Base-by-base conservation (phyloP, 2,113 vertebrate species). In the Calonectris borealis region DNA sequence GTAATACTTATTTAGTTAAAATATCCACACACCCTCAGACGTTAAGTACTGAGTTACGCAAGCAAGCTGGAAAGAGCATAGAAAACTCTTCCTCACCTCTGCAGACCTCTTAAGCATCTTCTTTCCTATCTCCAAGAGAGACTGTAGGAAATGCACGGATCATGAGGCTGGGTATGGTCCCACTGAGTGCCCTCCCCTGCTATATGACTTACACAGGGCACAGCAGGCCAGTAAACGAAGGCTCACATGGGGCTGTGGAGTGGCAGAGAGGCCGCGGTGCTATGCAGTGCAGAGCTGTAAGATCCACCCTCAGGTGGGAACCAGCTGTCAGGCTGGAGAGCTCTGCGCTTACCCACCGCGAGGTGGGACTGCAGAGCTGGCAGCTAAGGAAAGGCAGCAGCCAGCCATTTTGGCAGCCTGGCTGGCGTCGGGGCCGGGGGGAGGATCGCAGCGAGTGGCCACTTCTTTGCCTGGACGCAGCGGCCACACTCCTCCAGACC, bases 191-290 rank as follows among this genome's bases (percentile, higher is more conserved):
- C 42, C 34, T 40, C 31, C 40, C 70, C 26, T 38, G 9, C 38
- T 46, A 1, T 0, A 1, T 1, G 29, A 34, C n/a, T 36, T 25
- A 7, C 0, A 6, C 4, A 1, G 4, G 46, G 34, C 32, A 10
- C 0, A 64, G n/a, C 0, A 22, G 62, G 29, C 10, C 55, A 31
- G 15, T 0, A 51, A 31, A 10, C 1, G 14, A 25, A 13, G 7
- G 52, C 51, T 34, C 8, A 3, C 2, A 2, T 1, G 11, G 61
- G 75, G 38, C 66, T 36, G 22, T 24, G 57, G 66, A 18, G 18
- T 1, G 12, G 10, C 25, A 17, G 16, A 44, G 54, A 51, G 49
- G 49, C 38, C 1, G 2, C n/a, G 10, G 69, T 0, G 49, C 82
- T 9, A 7, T 4, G 8, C 1, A 51, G 58, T 0, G 46, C 42